These are phyloP conservation scores for Otis tarda DNA, from an alignment of 2,113 vertebrate species.

Conservation along the genomic window DNA sequence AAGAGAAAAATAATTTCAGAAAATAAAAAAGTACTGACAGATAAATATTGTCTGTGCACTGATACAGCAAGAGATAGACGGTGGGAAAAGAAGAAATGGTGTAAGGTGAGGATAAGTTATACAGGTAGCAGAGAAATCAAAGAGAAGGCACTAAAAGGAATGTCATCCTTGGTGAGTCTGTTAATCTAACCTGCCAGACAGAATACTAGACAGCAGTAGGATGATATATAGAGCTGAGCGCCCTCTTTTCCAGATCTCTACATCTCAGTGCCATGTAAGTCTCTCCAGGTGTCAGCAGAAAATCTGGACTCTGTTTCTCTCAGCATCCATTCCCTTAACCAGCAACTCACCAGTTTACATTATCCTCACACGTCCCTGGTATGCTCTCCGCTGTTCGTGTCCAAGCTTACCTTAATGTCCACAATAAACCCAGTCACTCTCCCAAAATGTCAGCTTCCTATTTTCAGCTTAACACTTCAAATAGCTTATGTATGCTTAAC, in stretches of 20 bases:
- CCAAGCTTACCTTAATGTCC: neutral
- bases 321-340: neutral
- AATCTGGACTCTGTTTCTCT: neutral
- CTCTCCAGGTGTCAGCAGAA: neutral
- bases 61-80: neutral
- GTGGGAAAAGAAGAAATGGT: neutral
- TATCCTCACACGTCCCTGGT: neutral
- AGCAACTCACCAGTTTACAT: accelerated
- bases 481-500: neutral
- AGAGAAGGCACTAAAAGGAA: neutral
- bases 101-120: neutral
- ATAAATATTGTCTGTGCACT: neutral
- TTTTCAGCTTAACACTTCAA: neutral
- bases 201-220: neutral
- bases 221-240: neutral
- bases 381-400: neutral
- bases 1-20: neutral
- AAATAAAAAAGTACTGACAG: too few species aligned
- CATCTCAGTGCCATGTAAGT: neutral
- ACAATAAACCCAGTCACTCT: neutral
- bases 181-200: neutral
- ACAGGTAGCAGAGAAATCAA: neutral
- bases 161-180: neutral
- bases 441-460: neutral
- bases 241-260: neutral